Evolutionary conservation across 2,888 invertebrate genomes (phyloP).

Genomic region (Lithophane ornitopus): DNA sequence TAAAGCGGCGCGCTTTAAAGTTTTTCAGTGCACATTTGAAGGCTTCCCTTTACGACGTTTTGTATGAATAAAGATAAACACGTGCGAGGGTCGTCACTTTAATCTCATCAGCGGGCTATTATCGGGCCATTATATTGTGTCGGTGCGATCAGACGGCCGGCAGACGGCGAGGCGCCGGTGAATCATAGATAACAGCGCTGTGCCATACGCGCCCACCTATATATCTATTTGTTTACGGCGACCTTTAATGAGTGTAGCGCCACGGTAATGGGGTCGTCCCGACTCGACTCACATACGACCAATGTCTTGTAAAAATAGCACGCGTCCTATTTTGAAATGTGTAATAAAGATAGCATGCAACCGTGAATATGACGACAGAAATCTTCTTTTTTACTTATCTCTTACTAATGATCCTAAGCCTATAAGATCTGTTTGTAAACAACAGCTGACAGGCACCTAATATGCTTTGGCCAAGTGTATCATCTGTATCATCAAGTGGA

Average conservation of each 20-base stretch:
- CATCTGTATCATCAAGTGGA: slow-evolving; percentile 19
- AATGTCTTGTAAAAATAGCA: slow-evolving; percentile 78
- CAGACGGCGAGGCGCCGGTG: slow-evolving; percentile 89
- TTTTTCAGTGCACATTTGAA: slow-evolving; percentile 39
- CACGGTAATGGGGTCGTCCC: slow-evolving; percentile 80
- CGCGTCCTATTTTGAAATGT: slow-evolving; percentile 61
- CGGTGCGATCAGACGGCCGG: slow-evolving; percentile 85
- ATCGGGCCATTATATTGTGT: slow-evolving; percentile 85
- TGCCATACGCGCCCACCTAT: slow-evolving; percentile 85
- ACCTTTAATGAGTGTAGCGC: slow-evolving; percentile 86
- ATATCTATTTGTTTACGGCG: slow-evolving; percentile 86
- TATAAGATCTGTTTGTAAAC: slow-evolving; percentile 32
- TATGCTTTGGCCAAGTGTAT: slow-evolving; percentile 1
- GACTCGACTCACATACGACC: slow-evolving; percentile 72
- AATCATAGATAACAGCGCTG: slow-evolving; percentile 87
- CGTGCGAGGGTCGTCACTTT: slow-evolving; percentile 80
- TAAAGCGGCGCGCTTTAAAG: slow-evolving; percentile 28
- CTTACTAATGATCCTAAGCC: slow-evolving; percentile 19
- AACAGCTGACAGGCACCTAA: slow-evolving; percentile 20
- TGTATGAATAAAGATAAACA: slow-evolving; percentile 72
- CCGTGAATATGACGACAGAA: slow-evolving; percentile 19
- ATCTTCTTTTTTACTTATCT: slow-evolving; percentile 12
- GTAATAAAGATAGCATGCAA: slow-evolving; percentile 44
- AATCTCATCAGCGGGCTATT: slow-evolving; percentile 85
- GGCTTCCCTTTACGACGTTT: slow-evolving; percentile 54